Evolutionary conservation across 2,113 vertebrate species (phyloP), one percentile per base, ranked within the genome.

Genomic region (Lethenteron reissneri): DNA sequence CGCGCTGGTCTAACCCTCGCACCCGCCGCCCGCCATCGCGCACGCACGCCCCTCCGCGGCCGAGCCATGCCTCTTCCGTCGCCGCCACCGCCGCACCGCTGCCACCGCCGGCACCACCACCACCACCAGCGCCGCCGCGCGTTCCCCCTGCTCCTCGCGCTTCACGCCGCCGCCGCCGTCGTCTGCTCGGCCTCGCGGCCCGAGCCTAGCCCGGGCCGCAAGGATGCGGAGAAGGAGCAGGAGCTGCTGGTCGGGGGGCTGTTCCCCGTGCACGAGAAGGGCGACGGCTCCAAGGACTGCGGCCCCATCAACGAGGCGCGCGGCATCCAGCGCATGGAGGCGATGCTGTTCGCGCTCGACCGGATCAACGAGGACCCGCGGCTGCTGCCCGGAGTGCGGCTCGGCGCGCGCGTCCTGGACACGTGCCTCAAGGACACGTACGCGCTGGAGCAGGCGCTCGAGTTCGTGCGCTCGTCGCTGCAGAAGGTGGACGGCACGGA

Each of bases 361-460:
- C 87, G 87, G 78, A 97, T 99, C 79, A 99, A 99, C 80, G 82
- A 83, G 15, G 89, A 92, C 2, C 75, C 82, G 4, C 83, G 72
- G 74, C 84, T 99, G 75, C 83, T 99, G 72, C 94, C 94, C 0
- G 92, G 90, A 1, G 81, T 99, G 76, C 83, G 75, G 72, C 81
- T 99, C 72, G 94, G 94, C 0, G 88, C 90, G 2, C 92, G 96
- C 77, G 97, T 99, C 73, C 84, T 99, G 0, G 94, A 99, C 82
- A 96, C 85, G 71, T 99, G 94, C 78, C 97, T 92, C 56, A 97
- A 95, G 78, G 94, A 99, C 83, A 99, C 90, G 1, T 87, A 99
- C 0, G 94, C 92, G 57, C 82, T 99, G 56, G 94, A 99, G 81
- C 94, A 97, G 81, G 88, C 92, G 1, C 83, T 99, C 1, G 94